phyloP scores from a whole-genome alignment of 2,888 invertebrate species.

The Hyposoter didymator region DNA sequence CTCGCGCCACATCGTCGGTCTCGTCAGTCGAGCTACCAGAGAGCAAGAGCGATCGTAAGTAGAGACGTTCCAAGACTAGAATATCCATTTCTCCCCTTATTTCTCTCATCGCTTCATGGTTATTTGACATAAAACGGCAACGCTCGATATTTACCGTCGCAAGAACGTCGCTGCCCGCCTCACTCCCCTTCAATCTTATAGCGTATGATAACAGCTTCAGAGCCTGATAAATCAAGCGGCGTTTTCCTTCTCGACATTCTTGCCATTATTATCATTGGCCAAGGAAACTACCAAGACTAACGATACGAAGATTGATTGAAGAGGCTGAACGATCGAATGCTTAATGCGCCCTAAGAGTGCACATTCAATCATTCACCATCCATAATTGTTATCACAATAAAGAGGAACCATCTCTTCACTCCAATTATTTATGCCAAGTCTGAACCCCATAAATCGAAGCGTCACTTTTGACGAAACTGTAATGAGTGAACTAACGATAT shows the following conservation, averaged over 20 bases:
- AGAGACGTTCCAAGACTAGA: conserved; percentile 37
- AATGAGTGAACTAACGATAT: neutral
- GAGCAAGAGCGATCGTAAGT: neutral
- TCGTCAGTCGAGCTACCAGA: neutral
- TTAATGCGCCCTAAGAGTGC: conserved; percentile 2
- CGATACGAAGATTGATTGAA: conserved; percentile 59
- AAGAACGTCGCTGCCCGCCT: conserved; percentile 35
- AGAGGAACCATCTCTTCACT: neutral
- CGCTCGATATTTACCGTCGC: conserved; percentile 55
- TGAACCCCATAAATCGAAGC: neutral
- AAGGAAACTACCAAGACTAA: conserved; percentile 20
- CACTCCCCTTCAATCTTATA: conserved; percentile 4
- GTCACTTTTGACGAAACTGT: neutral
- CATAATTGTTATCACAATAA: conserved; percentile 23
- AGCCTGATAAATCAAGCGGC: conserved; percentile 59
- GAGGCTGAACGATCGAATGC: conserved; percentile 26
- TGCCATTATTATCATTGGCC: conserved; percentile 57
- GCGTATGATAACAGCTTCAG: conserved; percentile 9
- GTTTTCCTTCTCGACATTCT: conserved; percentile 31
- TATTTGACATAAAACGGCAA: conserved; percentile 54
- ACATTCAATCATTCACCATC: neutral
- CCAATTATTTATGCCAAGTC: neutral
- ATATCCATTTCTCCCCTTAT: conserved; percentile 52
- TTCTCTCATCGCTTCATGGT: conserved; percentile 26
- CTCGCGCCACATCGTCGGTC: conserved; percentile 33